These are phyloP conservation scores for Cebus imitator DNA, from an alignment of 2,113 vertebrate genomes.

Conservation along the genomic window DNA sequence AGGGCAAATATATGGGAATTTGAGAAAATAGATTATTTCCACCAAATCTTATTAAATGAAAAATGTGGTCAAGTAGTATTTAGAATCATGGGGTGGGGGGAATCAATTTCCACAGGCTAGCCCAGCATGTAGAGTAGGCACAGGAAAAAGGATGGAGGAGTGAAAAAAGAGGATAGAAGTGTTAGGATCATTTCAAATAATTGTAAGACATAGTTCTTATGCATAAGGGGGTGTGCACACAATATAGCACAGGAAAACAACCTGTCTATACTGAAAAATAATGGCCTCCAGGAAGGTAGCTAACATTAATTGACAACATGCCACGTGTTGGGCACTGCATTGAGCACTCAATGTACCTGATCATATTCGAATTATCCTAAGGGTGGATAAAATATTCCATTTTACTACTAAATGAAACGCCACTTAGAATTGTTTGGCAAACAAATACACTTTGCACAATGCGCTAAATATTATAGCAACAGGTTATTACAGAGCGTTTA, in stretches of 20 bases:
- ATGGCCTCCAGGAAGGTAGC: background rate
- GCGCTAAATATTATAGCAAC: background rate
- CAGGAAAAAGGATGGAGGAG: rapidly evolving
- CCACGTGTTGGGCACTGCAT: background rate
- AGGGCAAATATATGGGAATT: background rate
- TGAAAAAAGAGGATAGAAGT: background rate
- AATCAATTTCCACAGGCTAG: background rate
- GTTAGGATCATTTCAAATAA: background rate
- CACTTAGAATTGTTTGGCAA: background rate
- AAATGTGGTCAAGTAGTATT: background rate
- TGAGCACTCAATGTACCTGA: background rate
- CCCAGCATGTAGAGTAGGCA: background rate
- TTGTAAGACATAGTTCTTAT: background rate
- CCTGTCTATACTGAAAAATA: background rate
- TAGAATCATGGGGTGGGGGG: background rate
- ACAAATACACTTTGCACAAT: background rate
- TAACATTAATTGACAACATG: background rate
- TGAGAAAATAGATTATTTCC: background rate
- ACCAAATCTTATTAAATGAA: background rate
- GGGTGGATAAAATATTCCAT: background rate
- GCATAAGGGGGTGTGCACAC: background rate
- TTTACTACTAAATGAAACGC: background rate
- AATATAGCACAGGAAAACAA: background rate
- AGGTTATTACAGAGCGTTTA: background rate
- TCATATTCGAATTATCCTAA: background rate